Conservation (phyloP, 2,797 vertebrate genomes). For the Enteromius mattozi region DNA sequence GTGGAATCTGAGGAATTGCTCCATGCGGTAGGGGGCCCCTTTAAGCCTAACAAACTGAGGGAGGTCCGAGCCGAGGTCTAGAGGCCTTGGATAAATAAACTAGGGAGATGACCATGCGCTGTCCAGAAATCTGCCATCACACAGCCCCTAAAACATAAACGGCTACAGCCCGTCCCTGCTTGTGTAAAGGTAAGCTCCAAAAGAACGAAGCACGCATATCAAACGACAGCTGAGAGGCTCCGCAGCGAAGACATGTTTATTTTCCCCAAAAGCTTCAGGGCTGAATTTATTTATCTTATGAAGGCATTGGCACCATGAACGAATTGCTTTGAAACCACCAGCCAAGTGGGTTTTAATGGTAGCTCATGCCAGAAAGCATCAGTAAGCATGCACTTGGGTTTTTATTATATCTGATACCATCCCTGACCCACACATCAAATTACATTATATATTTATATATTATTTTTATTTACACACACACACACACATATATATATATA, state of each 20-base stretch:
- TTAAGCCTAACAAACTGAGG: constrained; percentile 88
- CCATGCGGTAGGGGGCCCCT: constrained; percentile 82
- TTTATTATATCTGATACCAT: not conserved
- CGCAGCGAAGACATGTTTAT: constrained; percentile 54
- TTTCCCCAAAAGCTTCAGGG: constrained; percentile 52
- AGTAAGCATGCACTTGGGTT: not conserved
- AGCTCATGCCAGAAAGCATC: constrained; percentile 18
- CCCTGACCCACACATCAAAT: not conserved
- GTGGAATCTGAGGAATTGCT: constrained; percentile 86
- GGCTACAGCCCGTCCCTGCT: constrained; percentile 51
- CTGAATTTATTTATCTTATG: constrained; percentile 50
- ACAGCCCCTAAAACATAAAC: constrained; percentile 75
- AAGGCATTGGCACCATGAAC: constrained; percentile 33
- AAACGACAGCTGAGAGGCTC: constrained; percentile 65
- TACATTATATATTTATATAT: not conserved
- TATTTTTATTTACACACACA: no score
- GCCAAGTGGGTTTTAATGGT: constrained; percentile 6
- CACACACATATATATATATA: no score
- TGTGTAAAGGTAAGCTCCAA: constrained; percentile 72
- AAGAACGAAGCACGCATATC: constrained; percentile 68
- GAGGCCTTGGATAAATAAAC: constrained; percentile 88
- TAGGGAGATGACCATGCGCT: constrained; percentile 83
- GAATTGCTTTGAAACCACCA: constrained; percentile 47
- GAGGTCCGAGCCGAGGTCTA: constrained; percentile 85
- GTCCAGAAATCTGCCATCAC: constrained; percentile 85